phyloP scores from a whole-genome alignment of 2,797 vertebrate species.

The Alfaro cultratus region DNA sequence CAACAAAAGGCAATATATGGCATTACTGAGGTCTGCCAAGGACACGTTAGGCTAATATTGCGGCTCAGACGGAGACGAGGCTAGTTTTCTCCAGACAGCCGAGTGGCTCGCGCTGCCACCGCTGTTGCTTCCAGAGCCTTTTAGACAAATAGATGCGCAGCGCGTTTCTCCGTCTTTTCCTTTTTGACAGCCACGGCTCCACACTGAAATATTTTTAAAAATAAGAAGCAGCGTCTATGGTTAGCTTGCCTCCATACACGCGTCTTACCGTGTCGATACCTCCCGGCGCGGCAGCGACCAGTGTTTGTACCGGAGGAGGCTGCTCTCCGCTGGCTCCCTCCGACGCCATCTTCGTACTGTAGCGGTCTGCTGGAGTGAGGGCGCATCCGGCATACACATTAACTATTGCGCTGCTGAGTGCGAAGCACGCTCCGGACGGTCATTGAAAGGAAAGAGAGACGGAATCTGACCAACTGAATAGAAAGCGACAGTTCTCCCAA shows the following conservation, averaged over 20 bases:
- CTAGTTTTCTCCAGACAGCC: slow-evolving; percentile 21
- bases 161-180: neutral
- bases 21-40: accelerated
- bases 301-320: slow-evolving; percentile 83
- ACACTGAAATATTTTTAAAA: neutral
- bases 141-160: slow-evolving; percentile 53
- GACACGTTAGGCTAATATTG: neutral
- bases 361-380: slow-evolving; percentile 81
- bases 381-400: slow-evolving; percentile 76
- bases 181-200: neutral
- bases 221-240: neutral
- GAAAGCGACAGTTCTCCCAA: slow-evolving; percentile 26
- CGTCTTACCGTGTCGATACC: slow-evolving; percentile 81
- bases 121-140: slow-evolving; percentile 50
- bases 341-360: slow-evolving; percentile 95
- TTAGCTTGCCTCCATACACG: neutral
- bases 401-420: slow-evolving; percentile 77
- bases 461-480: neutral
- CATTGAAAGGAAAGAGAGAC: slow-evolving; percentile 28
- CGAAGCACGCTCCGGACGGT: slow-evolving; percentile 45
- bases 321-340: slow-evolving; percentile 90
- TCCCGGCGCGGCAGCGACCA: slow-evolving; percentile 79
- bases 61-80: neutral
- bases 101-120: slow-evolving; percentile 39
- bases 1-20: accelerated